Percentiles rank a stretch among this genome's conserved stretches.
Evolutionary conservation across 1,140 invertebrate genomes (phyloP).

Genomic region (Hypsibius dujardini): DNA sequence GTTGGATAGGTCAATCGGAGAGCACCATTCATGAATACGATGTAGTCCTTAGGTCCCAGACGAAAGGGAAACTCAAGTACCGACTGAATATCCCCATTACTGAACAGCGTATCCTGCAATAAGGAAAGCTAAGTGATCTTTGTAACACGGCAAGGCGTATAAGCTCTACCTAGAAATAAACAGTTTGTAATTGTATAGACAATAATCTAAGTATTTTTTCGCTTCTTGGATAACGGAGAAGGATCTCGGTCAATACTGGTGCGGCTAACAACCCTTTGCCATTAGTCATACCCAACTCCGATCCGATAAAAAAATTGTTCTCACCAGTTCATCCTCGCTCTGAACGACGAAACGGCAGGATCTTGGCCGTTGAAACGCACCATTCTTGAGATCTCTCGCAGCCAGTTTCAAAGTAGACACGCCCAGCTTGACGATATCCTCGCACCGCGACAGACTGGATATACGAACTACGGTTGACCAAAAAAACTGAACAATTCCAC

Average conservation of each 20-base stretch:
- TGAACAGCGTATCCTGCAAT: neutral
- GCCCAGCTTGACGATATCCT: neutral
- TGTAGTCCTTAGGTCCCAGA: neutral
- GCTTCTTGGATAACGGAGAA: too few relatives aligned
- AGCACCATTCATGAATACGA: neutral
- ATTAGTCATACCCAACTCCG: too few relatives aligned
- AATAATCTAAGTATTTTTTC: too few relatives aligned
- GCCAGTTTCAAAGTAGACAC: neutral
- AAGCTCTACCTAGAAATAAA: too few relatives aligned
- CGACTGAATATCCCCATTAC: too few relatives aligned
- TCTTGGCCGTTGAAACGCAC: neutral
- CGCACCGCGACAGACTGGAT: neutral
- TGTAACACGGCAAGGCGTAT: too few relatives aligned
- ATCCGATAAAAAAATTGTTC: neutral
- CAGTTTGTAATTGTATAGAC: too few relatives aligned
- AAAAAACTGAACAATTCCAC: neutral
- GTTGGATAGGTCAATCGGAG: neutral
- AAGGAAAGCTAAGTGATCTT: neutral
- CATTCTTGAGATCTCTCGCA: neutral
- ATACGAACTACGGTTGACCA: neutral
- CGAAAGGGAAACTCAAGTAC: neutral
- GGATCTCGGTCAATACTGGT: too few relatives aligned
- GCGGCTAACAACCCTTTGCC: too few relatives aligned
- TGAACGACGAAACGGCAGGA: neutral
- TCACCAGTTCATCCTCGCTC: neutral